Evolutionary conservation across 2,113 vertebrate species (phyloP), one percentile per base, ranked within the genome.

Genomic region (Oncorhynchus nerka): DNA sequence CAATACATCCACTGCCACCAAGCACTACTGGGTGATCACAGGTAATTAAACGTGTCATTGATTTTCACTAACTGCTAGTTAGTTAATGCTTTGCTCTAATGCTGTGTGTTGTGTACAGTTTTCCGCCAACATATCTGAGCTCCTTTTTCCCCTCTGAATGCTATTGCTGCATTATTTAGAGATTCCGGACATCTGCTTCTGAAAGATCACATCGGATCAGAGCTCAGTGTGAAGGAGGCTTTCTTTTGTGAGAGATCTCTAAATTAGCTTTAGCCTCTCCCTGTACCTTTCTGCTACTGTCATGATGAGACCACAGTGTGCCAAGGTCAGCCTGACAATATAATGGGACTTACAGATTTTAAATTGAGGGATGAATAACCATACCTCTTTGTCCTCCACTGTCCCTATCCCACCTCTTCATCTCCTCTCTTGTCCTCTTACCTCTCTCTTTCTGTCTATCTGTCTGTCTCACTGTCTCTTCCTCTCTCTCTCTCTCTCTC

Each of bases 1-100:
- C 45, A 97, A 99, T 89, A 96, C 94, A 1, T 99, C 98, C 0
- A 92, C 92, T 73, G 94, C 95, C 70, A 99, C 98, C 57, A 96
- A 93, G 90, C 95, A 94, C 90, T 97, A 95, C 74, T 99, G 98
- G 98, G 96, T 99, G 73, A 96, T 95, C 90, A 99, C 98, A 95
- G 98, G 98, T 99, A 93, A 91, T 34, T 73, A 34, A 16, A 34
- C n/a, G 4, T 20, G 28, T 67, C 5, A 67, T 20, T 8, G 30
- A 68, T 64, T 16, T 39, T 34, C 32, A 39, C 67, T 45, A 68
- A 68, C 28, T 39, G 32, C 32, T 34, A 66, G 64, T 66, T 66
- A 28, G 64, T 66, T 30, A 66, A 12, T 55, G 51, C 12, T 55
- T 24, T 9, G 26, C 12, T 79, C 48, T 24, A 26, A 32, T 48